phyloP scores from a whole-genome alignment of 2,797 vertebrate genomes.

The Pipistrellus pipistrellus region DNA sequence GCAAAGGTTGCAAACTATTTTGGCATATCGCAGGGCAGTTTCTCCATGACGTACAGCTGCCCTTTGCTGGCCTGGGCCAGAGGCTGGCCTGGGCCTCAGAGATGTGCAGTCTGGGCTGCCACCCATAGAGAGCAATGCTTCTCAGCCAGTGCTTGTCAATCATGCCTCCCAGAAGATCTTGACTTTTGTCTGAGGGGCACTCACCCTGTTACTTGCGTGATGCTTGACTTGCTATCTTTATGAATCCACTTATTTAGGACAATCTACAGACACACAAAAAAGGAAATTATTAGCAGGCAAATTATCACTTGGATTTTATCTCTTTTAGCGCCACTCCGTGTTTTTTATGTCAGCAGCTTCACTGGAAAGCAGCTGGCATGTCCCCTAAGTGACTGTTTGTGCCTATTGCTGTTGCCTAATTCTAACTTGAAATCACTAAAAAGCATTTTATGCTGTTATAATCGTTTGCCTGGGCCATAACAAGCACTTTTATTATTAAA shows the following conservation, averaged over 20 bases:
- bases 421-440: constrained; percentile 75
- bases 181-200: too few relatives aligned
- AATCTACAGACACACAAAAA: constrained; percentile 45
- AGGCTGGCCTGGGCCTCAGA: background rate
- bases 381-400: constrained; percentile 72
- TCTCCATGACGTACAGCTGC: background rate
- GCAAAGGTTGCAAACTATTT: too few relatives aligned
- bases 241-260: constrained; percentile 35
- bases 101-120: background rate
- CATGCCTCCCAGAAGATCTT: background rate
- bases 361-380: constrained; percentile 71
- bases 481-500: constrained; percentile 76
- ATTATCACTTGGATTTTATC: constrained; percentile 59
- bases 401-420: constrained; percentile 63
- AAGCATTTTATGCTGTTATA: constrained; percentile 72
- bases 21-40: background rate
- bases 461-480: constrained; percentile 66
- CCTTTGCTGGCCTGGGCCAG: background rate
- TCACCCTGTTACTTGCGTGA: background rate
- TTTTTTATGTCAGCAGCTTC: constrained; percentile 70
- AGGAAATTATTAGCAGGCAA: constrained; percentile 71
- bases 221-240: background rate
- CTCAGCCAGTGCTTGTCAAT: background rate
- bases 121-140: background rate
- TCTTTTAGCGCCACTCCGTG: constrained; percentile 61